Percentiles rank a stretch among this genome's conserved stretches.
Conservation (phyloP, 2,113 vertebrate genomes). For the Macrotus californicus region DNA sequence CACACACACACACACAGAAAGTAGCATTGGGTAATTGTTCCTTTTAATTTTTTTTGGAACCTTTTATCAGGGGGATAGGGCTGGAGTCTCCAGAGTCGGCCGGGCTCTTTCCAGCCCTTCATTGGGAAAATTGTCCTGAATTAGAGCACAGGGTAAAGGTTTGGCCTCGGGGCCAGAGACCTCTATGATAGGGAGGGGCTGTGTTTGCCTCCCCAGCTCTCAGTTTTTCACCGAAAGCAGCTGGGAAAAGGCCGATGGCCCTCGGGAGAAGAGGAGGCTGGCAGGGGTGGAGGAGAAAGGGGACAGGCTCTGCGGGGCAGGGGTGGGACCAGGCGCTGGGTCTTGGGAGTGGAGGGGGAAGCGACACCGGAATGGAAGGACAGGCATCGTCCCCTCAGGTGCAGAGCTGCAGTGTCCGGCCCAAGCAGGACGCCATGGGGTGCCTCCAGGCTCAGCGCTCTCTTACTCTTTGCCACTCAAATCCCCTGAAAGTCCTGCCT, state of each 20-base stretch:
- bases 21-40: not conserved
- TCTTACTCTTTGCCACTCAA: not conserved
- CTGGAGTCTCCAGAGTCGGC: not conserved
- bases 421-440: not conserved
- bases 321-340: too few species aligned
- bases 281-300: not conserved
- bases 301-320: not conserved
- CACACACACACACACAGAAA: not conserved
- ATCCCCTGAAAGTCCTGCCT: not conserved
- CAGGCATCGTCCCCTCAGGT: not conserved
- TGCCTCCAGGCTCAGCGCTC: not conserved
- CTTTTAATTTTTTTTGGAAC: not conserved
- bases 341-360: not conserved
- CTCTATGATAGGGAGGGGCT: not conserved
- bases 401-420: not conserved
- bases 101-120: not conserved
- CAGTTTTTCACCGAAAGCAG: constrained; percentile 12
- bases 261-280: not conserved
- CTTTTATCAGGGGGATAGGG: not conserved
- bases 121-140: not conserved
- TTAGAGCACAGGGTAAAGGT: not conserved
- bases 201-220: not conserved
- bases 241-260: not conserved
- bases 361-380: not conserved
- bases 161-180: not conserved